These are phyloP conservation scores for Phocoena phocoena DNA, from an alignment of 2,113 vertebrate genomes.

Conservation along the genomic window DNA sequence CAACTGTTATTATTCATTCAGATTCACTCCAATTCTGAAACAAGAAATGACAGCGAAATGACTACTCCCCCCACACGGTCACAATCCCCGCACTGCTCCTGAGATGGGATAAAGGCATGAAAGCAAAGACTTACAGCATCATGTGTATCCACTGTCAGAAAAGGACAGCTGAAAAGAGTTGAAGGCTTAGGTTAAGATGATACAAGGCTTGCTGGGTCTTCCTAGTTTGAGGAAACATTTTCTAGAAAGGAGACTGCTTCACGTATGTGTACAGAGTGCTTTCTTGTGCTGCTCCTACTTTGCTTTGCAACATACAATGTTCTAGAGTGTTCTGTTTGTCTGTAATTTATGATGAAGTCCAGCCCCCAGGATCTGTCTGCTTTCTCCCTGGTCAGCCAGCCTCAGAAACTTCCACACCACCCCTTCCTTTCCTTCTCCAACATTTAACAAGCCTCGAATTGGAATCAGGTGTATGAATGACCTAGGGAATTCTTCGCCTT, in stretches of 20 bases:
- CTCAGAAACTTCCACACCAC: neutral
- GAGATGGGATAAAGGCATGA: neutral
- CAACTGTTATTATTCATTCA: slow-evolving; percentile 70
- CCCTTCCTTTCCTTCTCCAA: neutral
- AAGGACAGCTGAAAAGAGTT: neutral
- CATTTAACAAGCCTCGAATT: neutral
- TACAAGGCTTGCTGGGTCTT: neutral
- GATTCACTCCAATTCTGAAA: slow-evolving; percentile 64
- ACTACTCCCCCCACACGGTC: neutral
- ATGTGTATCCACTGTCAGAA: neutral
- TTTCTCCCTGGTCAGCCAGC: neutral
- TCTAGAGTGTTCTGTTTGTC: neutral
- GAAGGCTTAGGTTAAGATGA: neutral
- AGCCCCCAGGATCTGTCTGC: neutral
- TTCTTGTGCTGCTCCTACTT: neutral
- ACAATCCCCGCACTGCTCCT: neutral
- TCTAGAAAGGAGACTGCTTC: neutral
- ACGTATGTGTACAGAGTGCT: neutral
- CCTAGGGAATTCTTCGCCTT: neutral
- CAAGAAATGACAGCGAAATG: slow-evolving; percentile 53
- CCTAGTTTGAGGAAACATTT: neutral
- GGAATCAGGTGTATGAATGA: neutral
- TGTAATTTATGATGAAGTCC: neutral
- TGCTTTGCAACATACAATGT: neutral
- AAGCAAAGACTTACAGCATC: neutral